Conservation (phyloP, 2,888 invertebrate species). For the Pseudanteris insignis region DNA sequence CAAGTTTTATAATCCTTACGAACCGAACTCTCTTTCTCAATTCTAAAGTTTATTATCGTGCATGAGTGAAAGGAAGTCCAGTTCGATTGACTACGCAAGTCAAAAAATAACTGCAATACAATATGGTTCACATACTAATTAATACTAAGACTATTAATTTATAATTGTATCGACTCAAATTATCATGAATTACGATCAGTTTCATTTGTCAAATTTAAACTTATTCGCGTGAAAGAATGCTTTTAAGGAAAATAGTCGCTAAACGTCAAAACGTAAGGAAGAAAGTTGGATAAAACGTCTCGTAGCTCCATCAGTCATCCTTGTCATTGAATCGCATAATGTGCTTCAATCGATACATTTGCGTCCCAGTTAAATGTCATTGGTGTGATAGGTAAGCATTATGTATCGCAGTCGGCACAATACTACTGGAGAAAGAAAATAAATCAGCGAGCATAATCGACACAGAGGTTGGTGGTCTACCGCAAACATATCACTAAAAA, state of each 20-base stretch:
- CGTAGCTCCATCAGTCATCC: constrained; percentile 37
- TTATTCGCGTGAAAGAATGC: too few species aligned
- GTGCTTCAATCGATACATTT: constrained; percentile 37
- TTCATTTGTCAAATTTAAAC: too few species aligned
- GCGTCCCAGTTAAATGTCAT: constrained; percentile 29
- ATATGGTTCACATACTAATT: too few species aligned
- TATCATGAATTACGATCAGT: too few species aligned
- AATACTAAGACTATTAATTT: too few species aligned
- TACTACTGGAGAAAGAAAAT: constrained; percentile 43
- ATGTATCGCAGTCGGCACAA: constrained; percentile 29
- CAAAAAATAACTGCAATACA: too few species aligned
- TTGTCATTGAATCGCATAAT: constrained; percentile 31
- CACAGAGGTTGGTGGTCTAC: constrained; percentile 38
- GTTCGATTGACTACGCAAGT: neutral
- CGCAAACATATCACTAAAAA: constrained; percentile 43
- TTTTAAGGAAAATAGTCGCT: too few species aligned
- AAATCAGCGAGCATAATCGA: constrained; percentile 41
- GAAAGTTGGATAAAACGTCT: constrained; percentile 16
- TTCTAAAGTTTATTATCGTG: constrained; percentile 1
- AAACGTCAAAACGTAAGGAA: too few species aligned
- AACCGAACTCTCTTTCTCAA: constrained; percentile 18
- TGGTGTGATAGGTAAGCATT: constrained; percentile 36
- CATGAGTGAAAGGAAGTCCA: constrained; percentile 31
- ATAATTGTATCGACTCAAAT: too few species aligned
- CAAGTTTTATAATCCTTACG: constrained; percentile 1